Percentiles rank a stretch among this genome's conserved stretches.
Conservation (phyloP, 2,888 invertebrate genomes). For the Noctua janthe region DNA sequence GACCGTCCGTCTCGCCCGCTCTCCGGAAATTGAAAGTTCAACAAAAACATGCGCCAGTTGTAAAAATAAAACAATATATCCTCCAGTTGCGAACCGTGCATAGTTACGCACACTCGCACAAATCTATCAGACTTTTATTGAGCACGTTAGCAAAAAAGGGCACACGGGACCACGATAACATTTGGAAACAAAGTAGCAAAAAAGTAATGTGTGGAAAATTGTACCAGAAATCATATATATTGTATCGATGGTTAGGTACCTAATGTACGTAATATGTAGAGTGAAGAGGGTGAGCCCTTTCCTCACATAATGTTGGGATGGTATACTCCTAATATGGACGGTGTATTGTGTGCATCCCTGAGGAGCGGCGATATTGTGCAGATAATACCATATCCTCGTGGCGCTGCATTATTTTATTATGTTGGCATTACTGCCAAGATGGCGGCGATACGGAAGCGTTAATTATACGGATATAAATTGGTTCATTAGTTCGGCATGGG, state of each 20-base stretch:
- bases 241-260: conserved; percentile 16
- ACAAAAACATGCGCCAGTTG: not conserved
- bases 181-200: conserved; percentile 18
- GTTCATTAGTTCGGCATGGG: conserved; percentile 16
- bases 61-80: conserved; percentile 2
- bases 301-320: not conserved
- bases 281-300: conserved; percentile 13
- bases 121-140: conserved; percentile 12
- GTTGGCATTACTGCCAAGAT: conserved; percentile 11
- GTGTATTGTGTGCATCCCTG: conserved; percentile 39
- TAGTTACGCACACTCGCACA: not conserved
- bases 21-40: not conserved
- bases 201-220: conserved; percentile 25
- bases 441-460: conserved; percentile 9
- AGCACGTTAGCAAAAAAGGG: conserved; percentile 5
- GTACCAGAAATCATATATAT: conserved; percentile 23
- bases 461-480: conserved; percentile 19
- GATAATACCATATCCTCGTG: conserved; percentile 22
- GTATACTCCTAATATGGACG: not conserved
- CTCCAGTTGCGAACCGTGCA: not conserved
- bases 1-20: not conserved
- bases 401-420: conserved; percentile 48
- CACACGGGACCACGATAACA: conserved; percentile 20
- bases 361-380: conserved; percentile 34
- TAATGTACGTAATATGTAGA: not conserved